A percentile compares a stretch with the other conserved stretches of the same genome.
phyloP scores from a whole-genome alignment of 2,113 vertebrate genomes.

The Mystacornis crossleyi region DNA sequence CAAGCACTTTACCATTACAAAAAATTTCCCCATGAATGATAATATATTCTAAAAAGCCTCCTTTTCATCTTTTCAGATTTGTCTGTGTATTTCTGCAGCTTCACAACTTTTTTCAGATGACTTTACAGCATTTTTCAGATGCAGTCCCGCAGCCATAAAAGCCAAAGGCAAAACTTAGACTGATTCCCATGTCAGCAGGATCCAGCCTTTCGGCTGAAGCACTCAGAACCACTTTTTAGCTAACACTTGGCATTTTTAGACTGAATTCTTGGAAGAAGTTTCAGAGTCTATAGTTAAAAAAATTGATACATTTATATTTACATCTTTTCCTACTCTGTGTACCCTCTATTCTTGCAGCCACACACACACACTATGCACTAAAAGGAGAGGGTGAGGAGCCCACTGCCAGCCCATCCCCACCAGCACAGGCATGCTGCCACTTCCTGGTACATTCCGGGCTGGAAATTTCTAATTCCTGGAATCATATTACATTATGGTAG shows the following conservation, averaged over 20 bases:
- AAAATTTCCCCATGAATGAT: background rate
- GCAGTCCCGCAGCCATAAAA: background rate
- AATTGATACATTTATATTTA: background rate
- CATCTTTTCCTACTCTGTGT: background rate
- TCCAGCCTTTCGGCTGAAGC: rapidly evolving
- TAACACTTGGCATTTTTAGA: background rate
- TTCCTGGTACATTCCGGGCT: conserved; percentile 41
- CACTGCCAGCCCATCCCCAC: background rate
- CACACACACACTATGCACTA: background rate
- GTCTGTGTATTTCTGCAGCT: background rate
- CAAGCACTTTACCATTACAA: background rate
- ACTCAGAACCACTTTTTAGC: background rate
- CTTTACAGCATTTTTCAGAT: background rate
- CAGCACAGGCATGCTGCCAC: background rate
- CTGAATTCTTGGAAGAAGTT: background rate
- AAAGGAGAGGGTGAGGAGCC: background rate
- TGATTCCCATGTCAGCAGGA: background rate
- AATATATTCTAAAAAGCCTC: background rate
- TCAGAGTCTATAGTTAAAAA: background rate
- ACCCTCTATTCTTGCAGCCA: background rate
- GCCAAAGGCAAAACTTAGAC: background rate
- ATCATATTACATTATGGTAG: conserved; percentile 53
- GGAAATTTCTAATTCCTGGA: conserved; percentile 62
- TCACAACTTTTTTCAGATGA: background rate
- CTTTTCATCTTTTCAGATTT: background rate